A percentile compares a stretch with the other conserved stretches of the same genome.
Evolutionary conservation across 2,888 invertebrate species (phyloP).

Genomic region (Onchidella celtica): DNA sequence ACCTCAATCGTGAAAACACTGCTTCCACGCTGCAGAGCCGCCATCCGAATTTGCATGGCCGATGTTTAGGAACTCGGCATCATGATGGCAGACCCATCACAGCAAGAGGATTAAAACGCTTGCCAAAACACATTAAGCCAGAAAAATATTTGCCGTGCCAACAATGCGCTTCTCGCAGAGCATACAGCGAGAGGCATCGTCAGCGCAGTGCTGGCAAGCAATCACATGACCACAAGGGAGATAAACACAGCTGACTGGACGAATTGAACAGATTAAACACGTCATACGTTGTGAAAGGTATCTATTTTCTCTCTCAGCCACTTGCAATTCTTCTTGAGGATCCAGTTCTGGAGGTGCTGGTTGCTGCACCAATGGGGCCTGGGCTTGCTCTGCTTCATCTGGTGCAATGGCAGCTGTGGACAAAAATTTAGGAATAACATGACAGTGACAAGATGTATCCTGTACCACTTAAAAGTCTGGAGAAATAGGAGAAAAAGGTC

Average conservation of each 20-base stretch:
- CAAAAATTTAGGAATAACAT: too few relatives aligned
- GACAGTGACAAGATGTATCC: too few relatives aligned
- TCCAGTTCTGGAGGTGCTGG: not conserved
- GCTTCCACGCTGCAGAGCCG: too few relatives aligned
- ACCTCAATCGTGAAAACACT: too few relatives aligned
- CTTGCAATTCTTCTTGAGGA: slow-evolving; percentile 23
- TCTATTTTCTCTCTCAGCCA: slow-evolving; percentile 39
- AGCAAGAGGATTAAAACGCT: too few relatives aligned
- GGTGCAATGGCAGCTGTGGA: too few relatives aligned
- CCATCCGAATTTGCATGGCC: too few relatives aligned
- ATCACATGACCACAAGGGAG: slow-evolving; percentile 54
- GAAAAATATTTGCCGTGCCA: slow-evolving; percentile 19
- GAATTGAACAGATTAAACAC: slow-evolving; percentile 32
- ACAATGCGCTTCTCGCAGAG: slow-evolving; percentile 25
- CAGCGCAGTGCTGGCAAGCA: slow-evolving; percentile 47
- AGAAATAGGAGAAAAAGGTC: too few relatives aligned
- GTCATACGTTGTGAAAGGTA: not conserved
- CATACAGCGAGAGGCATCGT: slow-evolving; percentile 28
- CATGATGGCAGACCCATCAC: too few relatives aligned
- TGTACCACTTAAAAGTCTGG: too few relatives aligned
- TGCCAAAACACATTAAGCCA: slow-evolving; percentile 15
- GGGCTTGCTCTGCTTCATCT: not conserved
- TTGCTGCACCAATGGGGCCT: not conserved
- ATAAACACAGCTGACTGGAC: slow-evolving; percentile 44
- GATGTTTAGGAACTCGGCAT: too few relatives aligned